phyloP scores from a whole-genome alignment of 1,140 invertebrate genomes.

The Eciton burchellii region DNA sequence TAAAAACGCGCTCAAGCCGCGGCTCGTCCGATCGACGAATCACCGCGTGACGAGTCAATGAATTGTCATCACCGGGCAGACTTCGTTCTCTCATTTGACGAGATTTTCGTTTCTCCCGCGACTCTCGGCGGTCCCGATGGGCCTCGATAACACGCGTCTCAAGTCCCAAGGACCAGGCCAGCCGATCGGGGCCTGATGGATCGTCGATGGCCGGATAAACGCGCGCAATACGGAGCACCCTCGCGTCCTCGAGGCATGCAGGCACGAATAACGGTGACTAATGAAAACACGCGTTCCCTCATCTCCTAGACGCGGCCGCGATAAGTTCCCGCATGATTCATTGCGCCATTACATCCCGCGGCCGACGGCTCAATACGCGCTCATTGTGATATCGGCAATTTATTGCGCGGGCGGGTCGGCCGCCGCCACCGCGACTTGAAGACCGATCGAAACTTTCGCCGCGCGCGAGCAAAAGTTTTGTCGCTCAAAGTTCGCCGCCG shows the following conservation, averaged over 20 bases:
- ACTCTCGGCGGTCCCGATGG: not conserved
- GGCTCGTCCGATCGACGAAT: no score
- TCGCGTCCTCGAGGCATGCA: conserved; percentile 58
- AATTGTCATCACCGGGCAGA: no score
- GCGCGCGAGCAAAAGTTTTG: conserved; percentile 48
- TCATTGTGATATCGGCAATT: conserved; percentile 73
- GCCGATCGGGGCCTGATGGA: conserved; percentile 47
- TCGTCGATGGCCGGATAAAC: conserved; percentile 55
- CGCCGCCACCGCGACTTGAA: conserved; percentile 37
- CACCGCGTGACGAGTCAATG: no score
- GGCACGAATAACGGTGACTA: conserved; percentile 72
- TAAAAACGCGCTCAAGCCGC: no score
- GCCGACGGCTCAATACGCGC: conserved; percentile 70
- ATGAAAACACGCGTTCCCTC: conserved; percentile 73
- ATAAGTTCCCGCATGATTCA: conserved; percentile 73
- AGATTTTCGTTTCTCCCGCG: not conserved
- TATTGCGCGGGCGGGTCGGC: conserved; percentile 62
- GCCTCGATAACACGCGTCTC: not conserved
- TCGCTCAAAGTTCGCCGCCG: conserved; percentile 27
- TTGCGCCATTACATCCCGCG: conserved; percentile 70
- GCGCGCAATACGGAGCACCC: conserved; percentile 52
- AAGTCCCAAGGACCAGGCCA: conserved; percentile 25
- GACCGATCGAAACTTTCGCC: conserved; percentile 51
- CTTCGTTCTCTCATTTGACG: not conserved
- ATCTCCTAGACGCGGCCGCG: conserved; percentile 70